Evolutionary conservation across 2,888 invertebrate genomes (phyloP), one percentile per base, ranked within the genome.

Genomic region (Didymodactylos carnosus): DNA sequence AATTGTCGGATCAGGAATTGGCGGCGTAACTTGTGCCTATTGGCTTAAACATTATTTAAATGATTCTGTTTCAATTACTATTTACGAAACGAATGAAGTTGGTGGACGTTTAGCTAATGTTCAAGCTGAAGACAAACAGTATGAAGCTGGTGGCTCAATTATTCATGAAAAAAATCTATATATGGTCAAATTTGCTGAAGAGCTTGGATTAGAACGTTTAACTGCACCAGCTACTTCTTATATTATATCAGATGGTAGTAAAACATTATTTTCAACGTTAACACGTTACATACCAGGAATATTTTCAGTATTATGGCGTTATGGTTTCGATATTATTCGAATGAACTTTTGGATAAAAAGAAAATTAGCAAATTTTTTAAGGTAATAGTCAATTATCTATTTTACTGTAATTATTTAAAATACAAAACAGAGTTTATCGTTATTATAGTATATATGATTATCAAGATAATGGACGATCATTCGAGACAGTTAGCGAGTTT

Each of bases 1-100:
- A 41, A 85, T 88, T 40, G 82, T 88, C 76, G 88, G 88, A 23
- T 87, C 85, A 69, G 88, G 88, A 11, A 86, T 88, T 70, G 87
- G 88, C 49, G 88, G 88, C 35, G 85, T 87, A 3, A 84, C 87
- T 1, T 81, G 86, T 23, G 86, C 87, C 0, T 86, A 86, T 80
- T 87, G 85, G 78, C 80, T 88, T 11, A 81, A 83, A 14, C 81
- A 87, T 78, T 78, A 84, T 25, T 81, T 83, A 77, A 80, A 79
- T 10, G 76, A 79, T 81, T 79, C 84, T 72, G 79, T 84, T 8
- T 77, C 82, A 0, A 85, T 88, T 71, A 86, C 87, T 78, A 78
- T 88, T 13, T 88, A 85, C 79, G 88, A 88, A 79, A 80, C 81
- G 0, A 23, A 51, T 35, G 11, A 62, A 35, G 35, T 46, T 27